A percentile compares a stretch with the other conserved stretches of the same genome.
Evolutionary conservation across 2,888 invertebrate species (phyloP).

Genomic region (Sacculina carcini): DNA sequence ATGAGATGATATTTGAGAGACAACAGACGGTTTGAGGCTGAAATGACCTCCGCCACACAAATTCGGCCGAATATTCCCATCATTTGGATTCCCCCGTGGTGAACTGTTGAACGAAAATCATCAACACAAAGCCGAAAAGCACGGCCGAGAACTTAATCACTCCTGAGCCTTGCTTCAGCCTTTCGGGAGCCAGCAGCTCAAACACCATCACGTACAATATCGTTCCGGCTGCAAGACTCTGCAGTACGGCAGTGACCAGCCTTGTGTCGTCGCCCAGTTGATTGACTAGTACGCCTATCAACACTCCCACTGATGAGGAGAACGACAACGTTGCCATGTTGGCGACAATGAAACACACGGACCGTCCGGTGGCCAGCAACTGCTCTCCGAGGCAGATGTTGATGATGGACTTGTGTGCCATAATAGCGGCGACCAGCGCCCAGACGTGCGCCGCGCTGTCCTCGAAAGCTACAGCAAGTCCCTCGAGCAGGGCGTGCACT

Average conservation of each 20-base stretch:
- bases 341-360: slow-evolving; percentile 22
- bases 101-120: slow-evolving; percentile 11
- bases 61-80: too few relatives aligned
- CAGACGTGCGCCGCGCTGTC: slow-evolving; percentile 37
- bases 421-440: slow-evolving; percentile 59
- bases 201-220: slow-evolving; percentile 89
- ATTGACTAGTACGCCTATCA: slow-evolving; percentile 30
- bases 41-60: too few relatives aligned
- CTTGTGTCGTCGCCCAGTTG: slow-evolving; percentile 15
- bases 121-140: slow-evolving; percentile 11
- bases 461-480: slow-evolving; percentile 52
- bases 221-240: slow-evolving; percentile 75
- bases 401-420: slow-evolving; percentile 59
- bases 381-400: slow-evolving; percentile 71
- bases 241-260: slow-evolving; percentile 19
- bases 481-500: slow-evolving; percentile 63
- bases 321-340: slow-evolving; percentile 35
- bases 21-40: too few relatives aligned
- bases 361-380: slow-evolving; percentile 34
- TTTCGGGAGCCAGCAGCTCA: slow-evolving; percentile 26
- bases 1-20: too few relatives aligned
- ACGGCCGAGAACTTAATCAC: slow-evolving; percentile 10
- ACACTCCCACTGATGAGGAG: slow-evolving; percentile 40
- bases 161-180: slow-evolving; percentile 8
- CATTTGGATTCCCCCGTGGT: too few relatives aligned